Evolutionary conservation across 2,797 vertebrate genomes (phyloP), one percentile per base, ranked within the genome.

Genomic region (Pangasius sanitwongsei): DNA sequence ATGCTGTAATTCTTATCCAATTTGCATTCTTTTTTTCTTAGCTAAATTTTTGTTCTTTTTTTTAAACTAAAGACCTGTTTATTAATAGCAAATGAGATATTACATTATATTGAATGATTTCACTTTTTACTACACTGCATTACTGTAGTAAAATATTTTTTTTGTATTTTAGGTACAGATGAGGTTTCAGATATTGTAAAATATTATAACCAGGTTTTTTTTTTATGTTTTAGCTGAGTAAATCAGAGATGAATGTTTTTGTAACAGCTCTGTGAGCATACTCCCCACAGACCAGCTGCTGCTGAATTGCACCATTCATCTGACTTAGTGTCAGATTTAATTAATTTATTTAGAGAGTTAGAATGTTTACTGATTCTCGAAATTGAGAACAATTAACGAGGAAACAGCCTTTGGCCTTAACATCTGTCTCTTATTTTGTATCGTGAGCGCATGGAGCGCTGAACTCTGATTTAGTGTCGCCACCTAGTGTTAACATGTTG

Each of bases 401-500:
- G 6, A 34, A 57, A 48, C 83, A 41, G 72, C 61, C 15, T 57
- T 78, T 67, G 61, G 44, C 50, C 50, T 78, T 28, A 48, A 80
- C 87, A 69, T 16, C 83, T 70, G 61, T 25, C 37, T 61, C 53
- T 37, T 59, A 4, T 75, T 8, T 70, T 0, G 55, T 23, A 6
- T 44, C 1, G n/a, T 48, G 25, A 44, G 44, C 6, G 44, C 44
- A 28, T 34, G 28, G 77, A 12, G 55, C 50, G 48, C 15, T 37
- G 6, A 85, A 2, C 61, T 37, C 48, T 44, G 44, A 0, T 44
- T 44, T 7, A 44, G 12, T 34, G 44, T 85, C 92, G 93, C 92
- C 94, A 86, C 89, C 95, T 94, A 65, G 87, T 91, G 96, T 87
- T 55, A 81, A 18, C 0, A 18, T 12, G 44, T 4, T 57, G 6